Conservation (phyloP, 2,888 invertebrate genomes). For the Monochamus alternatus region DNA sequence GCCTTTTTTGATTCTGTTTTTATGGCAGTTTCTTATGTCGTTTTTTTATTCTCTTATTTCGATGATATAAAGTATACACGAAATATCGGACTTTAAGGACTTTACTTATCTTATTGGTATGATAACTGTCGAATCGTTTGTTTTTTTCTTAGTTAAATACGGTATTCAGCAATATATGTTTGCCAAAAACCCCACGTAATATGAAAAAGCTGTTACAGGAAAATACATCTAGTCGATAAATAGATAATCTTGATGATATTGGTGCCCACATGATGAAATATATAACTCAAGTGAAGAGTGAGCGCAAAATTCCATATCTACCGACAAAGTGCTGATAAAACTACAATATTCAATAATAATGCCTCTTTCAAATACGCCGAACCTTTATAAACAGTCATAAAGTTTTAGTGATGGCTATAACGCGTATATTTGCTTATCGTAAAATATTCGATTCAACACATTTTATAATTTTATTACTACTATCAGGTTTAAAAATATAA, state of each 20-base stretch:
- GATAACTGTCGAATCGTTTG: too few species aligned
- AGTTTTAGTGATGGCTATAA: constrained; percentile 30
- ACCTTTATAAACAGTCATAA: constrained; percentile 34
- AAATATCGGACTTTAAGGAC: too few species aligned
- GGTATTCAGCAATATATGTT: too few species aligned
- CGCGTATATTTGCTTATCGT: constrained; percentile 34
- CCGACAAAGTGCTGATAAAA: constrained; percentile 37
- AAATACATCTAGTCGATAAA: background rate
- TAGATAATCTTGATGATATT: background rate
- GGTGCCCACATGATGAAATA: background rate
- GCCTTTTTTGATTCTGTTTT: too few species aligned
- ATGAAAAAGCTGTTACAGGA: too few species aligned
- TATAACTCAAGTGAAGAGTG: constrained; percentile 5
- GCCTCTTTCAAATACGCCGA: constrained; percentile 31
- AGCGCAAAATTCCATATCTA: constrained; percentile 27
- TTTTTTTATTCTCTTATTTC: too few species aligned
- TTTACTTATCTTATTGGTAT: too few species aligned
- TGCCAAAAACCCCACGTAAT: too few species aligned
- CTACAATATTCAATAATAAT: constrained; percentile 33
- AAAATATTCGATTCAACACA: constrained; percentile 29
- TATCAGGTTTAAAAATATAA: constrained; percentile 29
- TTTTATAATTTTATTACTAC: constrained; percentile 33
- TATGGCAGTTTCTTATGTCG: too few species aligned
- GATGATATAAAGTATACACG: too few species aligned
- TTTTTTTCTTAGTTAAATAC: too few species aligned